Evolutionary conservation across 2,797 vertebrate genomes (phyloP).

Genomic region (Natrix natrix): DNA sequence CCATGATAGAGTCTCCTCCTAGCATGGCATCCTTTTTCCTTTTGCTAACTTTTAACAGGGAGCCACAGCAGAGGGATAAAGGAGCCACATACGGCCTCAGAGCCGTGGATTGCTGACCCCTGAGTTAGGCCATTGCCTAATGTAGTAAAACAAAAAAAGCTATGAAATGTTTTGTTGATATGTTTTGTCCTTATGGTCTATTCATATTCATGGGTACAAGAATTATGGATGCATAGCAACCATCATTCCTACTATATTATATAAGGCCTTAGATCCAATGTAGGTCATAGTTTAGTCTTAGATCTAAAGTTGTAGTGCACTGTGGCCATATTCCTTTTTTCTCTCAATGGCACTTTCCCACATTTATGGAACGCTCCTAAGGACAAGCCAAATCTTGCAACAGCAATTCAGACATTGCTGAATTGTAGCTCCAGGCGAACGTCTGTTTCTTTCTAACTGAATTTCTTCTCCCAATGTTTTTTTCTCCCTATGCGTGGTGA

Average conservation of each 20-base stretch:
- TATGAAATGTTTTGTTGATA: not conserved
- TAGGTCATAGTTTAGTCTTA: not conserved
- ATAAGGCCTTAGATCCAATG: not conserved
- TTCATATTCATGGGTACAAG: not conserved
- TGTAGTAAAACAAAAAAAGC: not conserved
- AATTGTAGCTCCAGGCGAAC: not conserved
- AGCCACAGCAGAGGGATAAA: too few relatives aligned
- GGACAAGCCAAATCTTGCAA: not conserved
- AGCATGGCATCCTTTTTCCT: too few relatives aligned
- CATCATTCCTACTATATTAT: not conserved
- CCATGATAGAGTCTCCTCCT: too few relatives aligned
- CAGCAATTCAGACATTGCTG: not conserved
- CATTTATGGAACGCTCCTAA: not conserved
- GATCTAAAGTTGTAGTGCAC: not conserved
- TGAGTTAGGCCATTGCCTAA: not conserved
- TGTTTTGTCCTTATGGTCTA: not conserved
- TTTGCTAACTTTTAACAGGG: too few relatives aligned
- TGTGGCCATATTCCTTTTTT: not conserved
- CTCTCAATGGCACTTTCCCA: not conserved
- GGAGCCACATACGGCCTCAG: too few relatives aligned
- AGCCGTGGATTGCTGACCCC: too few relatives aligned
- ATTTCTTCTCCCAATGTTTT: not conserved
- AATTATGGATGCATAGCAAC: not conserved
- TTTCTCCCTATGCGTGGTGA: not conserved
- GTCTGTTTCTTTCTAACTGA: not conserved